phyloP scores from a whole-genome alignment of 1,140 invertebrate genomes.

The Lepidurus couesii region DNA sequence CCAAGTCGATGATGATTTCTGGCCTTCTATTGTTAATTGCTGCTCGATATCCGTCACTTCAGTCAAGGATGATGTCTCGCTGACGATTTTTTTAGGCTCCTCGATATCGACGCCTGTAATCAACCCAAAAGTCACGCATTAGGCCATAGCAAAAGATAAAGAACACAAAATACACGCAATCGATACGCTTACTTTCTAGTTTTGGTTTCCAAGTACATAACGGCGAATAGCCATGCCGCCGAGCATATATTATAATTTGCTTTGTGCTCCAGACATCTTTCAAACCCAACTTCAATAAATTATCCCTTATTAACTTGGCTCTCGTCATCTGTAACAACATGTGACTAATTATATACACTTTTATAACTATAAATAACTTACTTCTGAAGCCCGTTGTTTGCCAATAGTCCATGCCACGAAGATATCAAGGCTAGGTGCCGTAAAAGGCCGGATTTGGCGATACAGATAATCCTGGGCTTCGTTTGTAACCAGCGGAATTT shows the following conservation, averaged over 20 bases:
- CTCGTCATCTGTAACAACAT: slow-evolving; percentile 45
- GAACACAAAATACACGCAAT: not conserved
- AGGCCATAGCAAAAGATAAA: not conserved
- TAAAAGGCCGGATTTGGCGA: slow-evolving; percentile 48
- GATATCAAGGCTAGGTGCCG: slow-evolving; percentile 45
- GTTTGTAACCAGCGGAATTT: slow-evolving; percentile 44
- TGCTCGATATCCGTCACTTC: not conserved
- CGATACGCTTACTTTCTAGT: not conserved
- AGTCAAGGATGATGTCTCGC: not conserved
- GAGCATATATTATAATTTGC: slow-evolving; percentile 51
- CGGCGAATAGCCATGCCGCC: slow-evolving; percentile 48
- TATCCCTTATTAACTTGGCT: slow-evolving; percentile 42
- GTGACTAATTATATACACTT: slow-evolving; percentile 27
- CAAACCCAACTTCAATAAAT: slow-evolving; percentile 39
- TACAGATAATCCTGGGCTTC: slow-evolving; percentile 44
- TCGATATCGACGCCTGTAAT: not conserved
- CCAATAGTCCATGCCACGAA: slow-evolving; percentile 49
- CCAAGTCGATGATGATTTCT: not conserved
- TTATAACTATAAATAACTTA: slow-evolving; percentile 36
- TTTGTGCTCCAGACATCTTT: slow-evolving; percentile 47
- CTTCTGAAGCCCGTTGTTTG: slow-evolving; percentile 51
- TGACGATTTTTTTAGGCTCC: not conserved
- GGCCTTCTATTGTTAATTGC: slow-evolving; percentile 10
- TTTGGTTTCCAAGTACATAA: slow-evolving; percentile 31
- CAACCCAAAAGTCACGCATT: not conserved